A percentile compares a stretch with the other conserved stretches of the same genome.
Conservation (phyloP, 1,140 invertebrate species). For the Drosophila hydei region DNA sequence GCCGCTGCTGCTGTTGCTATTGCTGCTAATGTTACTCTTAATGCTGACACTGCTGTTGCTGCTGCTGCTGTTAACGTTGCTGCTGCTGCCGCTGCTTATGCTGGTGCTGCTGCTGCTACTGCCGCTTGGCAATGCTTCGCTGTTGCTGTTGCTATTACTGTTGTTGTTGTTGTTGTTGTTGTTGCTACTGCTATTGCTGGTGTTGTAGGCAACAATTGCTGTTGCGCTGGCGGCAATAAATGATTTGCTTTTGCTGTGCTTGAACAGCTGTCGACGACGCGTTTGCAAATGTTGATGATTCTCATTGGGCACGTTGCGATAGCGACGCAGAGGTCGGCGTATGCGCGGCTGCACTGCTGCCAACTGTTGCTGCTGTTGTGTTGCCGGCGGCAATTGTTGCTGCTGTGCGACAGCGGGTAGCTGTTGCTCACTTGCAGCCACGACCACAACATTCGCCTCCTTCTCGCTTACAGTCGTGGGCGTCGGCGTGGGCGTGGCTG, state of each 20-base stretch:
- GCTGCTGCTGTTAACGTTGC: conserved; percentile 6
- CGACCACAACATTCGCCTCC: neutral
- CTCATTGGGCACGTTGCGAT: conserved; percentile 78
- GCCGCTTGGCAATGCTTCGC: no score
- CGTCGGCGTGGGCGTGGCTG: conserved; percentile 44
- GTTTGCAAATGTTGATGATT: conserved; percentile 74
- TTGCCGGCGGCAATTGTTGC: neutral
- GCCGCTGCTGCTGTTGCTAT: neutral
- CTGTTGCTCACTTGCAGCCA: neutral
- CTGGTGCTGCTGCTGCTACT: neutral
- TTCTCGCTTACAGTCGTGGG: neutral
- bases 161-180: conserved; percentile 9
- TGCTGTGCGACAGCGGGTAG: neutral
- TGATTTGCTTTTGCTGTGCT: conserved; percentile 52
- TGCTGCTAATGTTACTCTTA: conserved; percentile 17
- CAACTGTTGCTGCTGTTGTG: neutral
- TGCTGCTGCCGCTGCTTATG: conserved; percentile 5
- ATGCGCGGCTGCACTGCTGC: neutral
- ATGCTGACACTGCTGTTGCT: conserved; percentile 9
- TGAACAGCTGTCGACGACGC: conserved; percentile 61
- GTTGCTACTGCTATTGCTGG: neutral
- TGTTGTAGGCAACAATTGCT: conserved; percentile 50
- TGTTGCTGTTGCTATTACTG: neutral
- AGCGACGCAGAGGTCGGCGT: conserved; percentile 59
- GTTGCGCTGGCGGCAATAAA: conserved; percentile 44